Conservation (phyloP, 2,113 vertebrate genomes). For the Dromiciops gliroides region DNA sequence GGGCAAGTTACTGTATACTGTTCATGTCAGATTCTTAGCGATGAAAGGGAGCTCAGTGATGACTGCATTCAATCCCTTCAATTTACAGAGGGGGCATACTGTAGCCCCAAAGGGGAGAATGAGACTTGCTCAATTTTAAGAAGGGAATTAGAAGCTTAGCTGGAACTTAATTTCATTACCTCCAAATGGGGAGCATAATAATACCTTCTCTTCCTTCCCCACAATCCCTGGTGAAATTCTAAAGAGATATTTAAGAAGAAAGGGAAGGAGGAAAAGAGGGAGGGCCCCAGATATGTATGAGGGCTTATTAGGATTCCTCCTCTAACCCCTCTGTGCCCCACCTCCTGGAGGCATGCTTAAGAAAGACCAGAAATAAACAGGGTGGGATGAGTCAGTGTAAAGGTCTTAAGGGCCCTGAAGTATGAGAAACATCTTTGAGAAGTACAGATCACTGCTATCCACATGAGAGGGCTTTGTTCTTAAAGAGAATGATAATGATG, state of each 20-base stretch:
- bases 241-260: not conserved
- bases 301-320: not conserved
- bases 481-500: constrained; percentile 1
- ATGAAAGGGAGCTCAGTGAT: not conserved
- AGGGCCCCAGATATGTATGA: not conserved
- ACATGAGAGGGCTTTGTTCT: not conserved
- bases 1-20: not conserved
- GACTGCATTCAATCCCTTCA: not conserved
- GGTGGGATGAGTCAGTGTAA: not conserved
- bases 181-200: not conserved
- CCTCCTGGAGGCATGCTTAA: not conserved
- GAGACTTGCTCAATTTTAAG: not conserved
- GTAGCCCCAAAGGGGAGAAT: not conserved
- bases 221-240: not conserved
- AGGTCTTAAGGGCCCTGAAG: not conserved
- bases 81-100: not conserved
- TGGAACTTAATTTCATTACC: not conserved
- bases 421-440: not conserved
- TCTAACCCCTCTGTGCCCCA: not conserved
- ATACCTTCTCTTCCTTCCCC: not conserved
- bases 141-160: not conserved
- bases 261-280: not conserved
- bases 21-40: not conserved
- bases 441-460: not conserved
- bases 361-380: not conserved